Evolutionary conservation across 2,888 invertebrate genomes (phyloP), one percentile per base, ranked within the genome.

Genomic region (Argyresthia goedartella): DNA sequence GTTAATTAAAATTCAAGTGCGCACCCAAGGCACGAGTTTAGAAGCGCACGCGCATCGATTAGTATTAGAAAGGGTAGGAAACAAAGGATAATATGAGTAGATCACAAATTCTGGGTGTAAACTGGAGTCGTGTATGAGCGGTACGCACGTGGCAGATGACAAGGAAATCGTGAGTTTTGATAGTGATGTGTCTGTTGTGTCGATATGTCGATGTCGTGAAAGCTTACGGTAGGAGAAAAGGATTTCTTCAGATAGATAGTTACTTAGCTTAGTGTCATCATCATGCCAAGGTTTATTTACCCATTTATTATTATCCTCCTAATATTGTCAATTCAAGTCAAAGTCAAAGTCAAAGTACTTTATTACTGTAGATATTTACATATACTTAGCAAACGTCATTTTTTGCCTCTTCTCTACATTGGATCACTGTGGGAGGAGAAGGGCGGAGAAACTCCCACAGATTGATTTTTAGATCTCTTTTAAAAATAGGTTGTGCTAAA

Each of bases 71-170:
- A 80, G 73, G 76, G 76, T 75, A 45, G 46, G 33, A 71, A 79
- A 75, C 70, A 69, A 70, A 71, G 78, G 79, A 76, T 79, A 73
- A 69, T 77, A 76, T 71, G 74, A 75, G 70, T 67, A 69, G 72
- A 79, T 82, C 68, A 73, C 56, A 71, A 72, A 86, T 86, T 81
- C 85, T 77, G 76, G 74, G 71, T 74, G 77, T 72, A 68, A 63
- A 62, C 67, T 61, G 56, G 54, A 59, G 84, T 86, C 85, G 85
- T 86, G 85, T 86, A 72, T 71, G 65, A 58, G 67, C 73, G 65
- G 69, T 65, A 69, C 70, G 81, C 85, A 84, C 85, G 85, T 86
- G 85, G 85, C 82, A 70, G 69, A 60, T 59, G 71, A 85, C 85
- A 85, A 78, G 80, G 73, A 79, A 81, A 79, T 85, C 85, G 85